Base-by-base conservation (phyloP, 2,113 vertebrate species). In the Pygoscelis antarcticus region DNA sequence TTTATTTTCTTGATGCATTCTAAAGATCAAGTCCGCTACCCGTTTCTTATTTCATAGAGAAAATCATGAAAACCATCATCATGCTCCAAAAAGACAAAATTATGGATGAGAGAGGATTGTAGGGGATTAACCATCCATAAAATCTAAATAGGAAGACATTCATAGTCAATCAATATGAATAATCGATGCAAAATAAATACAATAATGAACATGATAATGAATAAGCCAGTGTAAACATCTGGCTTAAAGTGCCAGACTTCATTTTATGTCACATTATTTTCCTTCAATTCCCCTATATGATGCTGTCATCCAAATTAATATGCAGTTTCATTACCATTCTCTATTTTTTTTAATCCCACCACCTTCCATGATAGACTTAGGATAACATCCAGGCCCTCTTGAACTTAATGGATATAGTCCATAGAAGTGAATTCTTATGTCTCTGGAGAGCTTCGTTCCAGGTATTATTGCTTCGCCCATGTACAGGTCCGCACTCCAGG, bases 101-200 rank as follows among this genome's bases (percentile, higher is more conserved):
- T 36, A 80, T 20, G 27, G 47, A 74, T 74, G 9, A 49, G 15
- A 79, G 17, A 83, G 22, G 16, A 66, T 70, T 51, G 25, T 78
- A 75, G 25, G 20, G n/a, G 23, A 90, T 90, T 81, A 92, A 62
- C 64, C 51, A 81, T 78, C 86, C 20, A 71, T 77, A 93, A 92
- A 92, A 86, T 70, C 62, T 80, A 93, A 95, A 90, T 20, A 74
- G 22, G 38, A 97, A 88, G 64, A 82, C 20, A 69, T 86, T 95
- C 62, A 51, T 29, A 80, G 68, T 77, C 54, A 57, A 88, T 95
- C 44, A 76, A 74, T 69, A 96, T 92, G 60, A 95, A 90, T 92
- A 93, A 83, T 91, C n/a, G 0, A 93, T 77, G 54, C 25, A 96
- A 94, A 94, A 94, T 90, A 93, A 94, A 95, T 77, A 90, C 40